Conservation (phyloP, 2,113 vertebrate genomes). For the Holacanthus passer region DNA sequence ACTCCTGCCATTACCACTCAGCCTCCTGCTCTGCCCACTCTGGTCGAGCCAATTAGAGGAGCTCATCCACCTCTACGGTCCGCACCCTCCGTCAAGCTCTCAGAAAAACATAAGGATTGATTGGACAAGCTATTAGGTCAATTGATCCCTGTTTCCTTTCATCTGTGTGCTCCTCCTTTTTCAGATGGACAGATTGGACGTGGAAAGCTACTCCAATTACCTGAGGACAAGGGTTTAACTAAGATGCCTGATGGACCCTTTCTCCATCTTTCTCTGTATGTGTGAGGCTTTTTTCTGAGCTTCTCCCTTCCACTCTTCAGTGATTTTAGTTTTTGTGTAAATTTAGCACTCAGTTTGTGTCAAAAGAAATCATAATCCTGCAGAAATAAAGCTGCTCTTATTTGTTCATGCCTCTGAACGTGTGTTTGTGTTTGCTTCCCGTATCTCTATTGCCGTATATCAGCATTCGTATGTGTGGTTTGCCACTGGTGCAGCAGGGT, state of each 20-base stretch:
- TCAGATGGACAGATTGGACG: slow-evolving; percentile 66
- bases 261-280: slow-evolving; percentile 13
- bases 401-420: not conserved
- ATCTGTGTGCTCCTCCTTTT: slow-evolving; percentile 63
- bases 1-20: slow-evolving; percentile 65
- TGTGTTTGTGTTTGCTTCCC: not conserved
- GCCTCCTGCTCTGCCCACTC: slow-evolving; percentile 43
- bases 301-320: not conserved
- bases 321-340: not conserved
- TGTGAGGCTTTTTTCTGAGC: not conserved
- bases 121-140: slow-evolving; percentile 77
- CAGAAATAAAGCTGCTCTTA: slow-evolving; percentile 1
- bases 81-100: slow-evolving; percentile 55
- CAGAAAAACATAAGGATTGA: slow-evolving; percentile 78
- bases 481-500: slow-evolving; percentile 25
- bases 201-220: slow-evolving; percentile 62
- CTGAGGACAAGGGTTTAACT: slow-evolving; percentile 51
- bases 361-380: slow-evolving; percentile 2
- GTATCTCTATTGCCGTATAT: not conserved
- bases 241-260: slow-evolving; percentile 23
- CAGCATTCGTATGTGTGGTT: not conserved
- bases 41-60: slow-evolving; percentile 72
- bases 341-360: not conserved
- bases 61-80: slow-evolving; percentile 39
- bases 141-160: slow-evolving; percentile 77